Percentiles rank a stretch among this genome's conserved stretches.
These are phyloP conservation scores for Halichoerus grypus DNA, from an alignment of 2,113 vertebrate genomes.

Conservation along the genomic window DNA sequence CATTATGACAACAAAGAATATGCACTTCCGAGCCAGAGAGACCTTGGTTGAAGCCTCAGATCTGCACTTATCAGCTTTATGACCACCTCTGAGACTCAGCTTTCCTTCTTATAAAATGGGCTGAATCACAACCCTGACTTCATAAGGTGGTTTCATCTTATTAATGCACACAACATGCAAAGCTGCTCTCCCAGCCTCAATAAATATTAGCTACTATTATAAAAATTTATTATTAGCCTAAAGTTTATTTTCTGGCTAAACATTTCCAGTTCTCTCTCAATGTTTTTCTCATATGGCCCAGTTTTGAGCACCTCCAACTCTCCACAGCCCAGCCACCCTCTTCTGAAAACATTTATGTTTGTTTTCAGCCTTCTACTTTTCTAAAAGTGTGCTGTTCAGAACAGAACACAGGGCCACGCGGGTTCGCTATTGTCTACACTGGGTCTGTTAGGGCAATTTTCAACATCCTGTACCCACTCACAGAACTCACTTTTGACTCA, in stretches of 20 bases:
- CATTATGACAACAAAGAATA: background rate
- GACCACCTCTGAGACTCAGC: background rate
- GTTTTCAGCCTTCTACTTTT: background rate
- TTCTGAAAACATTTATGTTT: background rate
- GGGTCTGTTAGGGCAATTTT: background rate
- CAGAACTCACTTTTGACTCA: background rate
- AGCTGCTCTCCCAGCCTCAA: background rate
- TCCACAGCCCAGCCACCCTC: too few species aligned
- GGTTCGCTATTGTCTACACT: fast-evolving
- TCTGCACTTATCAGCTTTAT: background rate
- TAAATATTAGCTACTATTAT: background rate
- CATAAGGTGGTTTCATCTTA: background rate
- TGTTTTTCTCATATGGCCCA: background rate
- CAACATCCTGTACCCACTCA: background rate
- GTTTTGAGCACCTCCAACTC: background rate
- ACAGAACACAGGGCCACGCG: background rate
- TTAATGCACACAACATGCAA: background rate
- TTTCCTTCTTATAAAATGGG: background rate
- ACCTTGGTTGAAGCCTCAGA: background rate
- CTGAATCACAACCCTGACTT: background rate
- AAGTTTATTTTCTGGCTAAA: background rate
- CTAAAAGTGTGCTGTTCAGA: background rate
- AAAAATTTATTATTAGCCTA: background rate
- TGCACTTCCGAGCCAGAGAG: background rate
- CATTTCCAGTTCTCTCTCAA: background rate